Base-by-base conservation (phyloP, 2,797 vertebrate genomes). In the Helarctos malayanus region DNA sequence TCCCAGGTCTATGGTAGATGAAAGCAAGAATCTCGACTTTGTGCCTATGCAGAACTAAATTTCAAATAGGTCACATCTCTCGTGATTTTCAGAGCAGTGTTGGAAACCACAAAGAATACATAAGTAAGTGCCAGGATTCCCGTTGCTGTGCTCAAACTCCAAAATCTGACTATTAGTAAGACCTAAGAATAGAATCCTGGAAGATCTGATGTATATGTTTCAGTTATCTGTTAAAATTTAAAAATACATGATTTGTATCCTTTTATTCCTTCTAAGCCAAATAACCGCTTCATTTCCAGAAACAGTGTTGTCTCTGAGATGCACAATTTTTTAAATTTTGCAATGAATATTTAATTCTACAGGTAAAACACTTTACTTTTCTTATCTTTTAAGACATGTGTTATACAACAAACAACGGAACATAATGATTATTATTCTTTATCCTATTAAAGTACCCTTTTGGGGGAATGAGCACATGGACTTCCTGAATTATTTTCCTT, bases 401-500 rank as follows among this genome's bases (percentile, higher is more conserved):
- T 63, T 78, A 35, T 47, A 86, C 4, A 73, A n/a, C 11, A 38
- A 56, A 79, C n/a, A 65, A 59, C 41, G 81, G 38, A 87, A 63
- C 35, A 35, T 82, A 27, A 63, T 92, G 27, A 80, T 89, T 41
- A 78, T 89, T 96, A 41, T 35, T 68, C 38, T 87, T 81, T 65
- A 45, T 79, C 61, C n/a, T 89, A 90, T 89, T 87, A 71, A 92
- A 15, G 27, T 73, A 25, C 4, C 19, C 47, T 86, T 82, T 15
- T 71, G 57, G 2, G 2, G 27, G 3, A 38, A 32, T 87, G 49
- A 95, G 15, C 21, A 47, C 25, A 54, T 19, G 13, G 52, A 54
- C 49, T 87, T 82, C 35, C 29, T 69, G 92, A 81, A 89, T 93
- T 76, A 71, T 83, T 78, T 65, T 95, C 59, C 68, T 63, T 76